A percentile compares a stretch with the other conserved stretches of the same genome.
Conservation (phyloP, 2,888 invertebrate species). For the Dolomedes plantarius region DNA sequence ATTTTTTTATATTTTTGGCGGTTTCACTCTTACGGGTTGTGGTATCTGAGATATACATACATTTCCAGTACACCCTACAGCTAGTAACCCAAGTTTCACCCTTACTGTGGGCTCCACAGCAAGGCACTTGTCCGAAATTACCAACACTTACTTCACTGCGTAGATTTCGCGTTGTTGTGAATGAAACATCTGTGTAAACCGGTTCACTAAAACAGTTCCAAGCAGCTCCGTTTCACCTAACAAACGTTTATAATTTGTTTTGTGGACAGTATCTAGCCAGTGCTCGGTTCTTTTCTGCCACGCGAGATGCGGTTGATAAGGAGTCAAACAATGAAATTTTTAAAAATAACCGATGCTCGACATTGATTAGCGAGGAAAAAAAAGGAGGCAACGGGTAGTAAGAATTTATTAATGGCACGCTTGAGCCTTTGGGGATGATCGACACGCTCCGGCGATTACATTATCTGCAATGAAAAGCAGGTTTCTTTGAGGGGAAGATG, state of each 20-base stretch:
- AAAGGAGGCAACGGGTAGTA: not conserved
- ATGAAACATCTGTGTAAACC: too few relatives aligned
- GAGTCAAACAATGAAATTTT: not conserved
- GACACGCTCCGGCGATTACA: not conserved
- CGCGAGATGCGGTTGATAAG: not conserved
- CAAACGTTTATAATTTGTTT: not conserved
- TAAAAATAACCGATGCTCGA: slow-evolving; percentile 14
- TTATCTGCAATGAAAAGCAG: not conserved
- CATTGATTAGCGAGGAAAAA: slow-evolving; percentile 1
- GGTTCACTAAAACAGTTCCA: not conserved
- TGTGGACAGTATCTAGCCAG: not conserved
- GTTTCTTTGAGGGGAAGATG: not conserved
- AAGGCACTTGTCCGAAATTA: too few relatives aligned
- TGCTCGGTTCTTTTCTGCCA: not conserved
- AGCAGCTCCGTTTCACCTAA: not conserved
- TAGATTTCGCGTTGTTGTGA: too few relatives aligned
- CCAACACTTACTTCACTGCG: too few relatives aligned
- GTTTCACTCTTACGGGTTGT: too few relatives aligned
- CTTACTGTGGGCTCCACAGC: too few relatives aligned
- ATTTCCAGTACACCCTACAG: too few relatives aligned
- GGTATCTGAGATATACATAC: too few relatives aligned
- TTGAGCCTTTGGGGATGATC: not conserved
- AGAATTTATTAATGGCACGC: slow-evolving; percentile 12
- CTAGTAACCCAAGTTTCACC: too few relatives aligned
- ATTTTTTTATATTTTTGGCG: too few relatives aligned